Base-by-base conservation (phyloP, 2,797 vertebrate species). In the Rhinatrema bivittatum region DNA sequence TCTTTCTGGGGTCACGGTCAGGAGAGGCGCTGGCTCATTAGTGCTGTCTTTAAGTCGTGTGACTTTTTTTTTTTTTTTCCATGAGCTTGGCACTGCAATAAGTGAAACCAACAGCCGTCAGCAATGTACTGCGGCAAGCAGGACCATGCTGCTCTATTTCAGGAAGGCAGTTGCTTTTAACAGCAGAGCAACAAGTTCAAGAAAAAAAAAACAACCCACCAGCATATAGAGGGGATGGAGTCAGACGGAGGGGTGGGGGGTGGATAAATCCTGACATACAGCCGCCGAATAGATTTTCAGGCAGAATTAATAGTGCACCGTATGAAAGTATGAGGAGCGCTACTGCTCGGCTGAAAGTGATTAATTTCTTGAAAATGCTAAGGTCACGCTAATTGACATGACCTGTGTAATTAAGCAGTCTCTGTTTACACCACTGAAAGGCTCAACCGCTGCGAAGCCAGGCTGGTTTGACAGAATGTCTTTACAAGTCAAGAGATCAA, bases 391-490 rank as follows among this genome's bases (percentile, higher is more conserved):
- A 86, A 86, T 82, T 83, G 83, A 84, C 80, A 80, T 62, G 76
- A 80, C 77, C 74, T 76, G 67, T 64, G 78, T 82, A 85, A 87
- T 85, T 85, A 87, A 79, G 77, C 76, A 79, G 71, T 80, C 71
- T 80, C 75, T 81, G 76, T 84, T 85, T 84, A 84, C 73, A 80
- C 68, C 68, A 1, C 6, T 66, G 24, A 27, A 70, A 72, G 81
- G 68, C 72, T 72, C 60, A 50, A 74, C 65, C 26, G 24, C 76
- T 70, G 69, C 50, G 70, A 79, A 61, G 67, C 70, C 70, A 56
- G 60, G 68, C 56, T 61, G 67, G 64, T 69, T 53, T 79, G 78
- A 87, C 74, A 84, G 80, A 72, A 84, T 51, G 65, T 81, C 79
- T 83, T 83, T 81, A 84, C 65, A 31, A 66, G 80, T 82, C 75